Conservation (phyloP, 2,888 invertebrate species). For the Pasiphila rectangulata region DNA sequence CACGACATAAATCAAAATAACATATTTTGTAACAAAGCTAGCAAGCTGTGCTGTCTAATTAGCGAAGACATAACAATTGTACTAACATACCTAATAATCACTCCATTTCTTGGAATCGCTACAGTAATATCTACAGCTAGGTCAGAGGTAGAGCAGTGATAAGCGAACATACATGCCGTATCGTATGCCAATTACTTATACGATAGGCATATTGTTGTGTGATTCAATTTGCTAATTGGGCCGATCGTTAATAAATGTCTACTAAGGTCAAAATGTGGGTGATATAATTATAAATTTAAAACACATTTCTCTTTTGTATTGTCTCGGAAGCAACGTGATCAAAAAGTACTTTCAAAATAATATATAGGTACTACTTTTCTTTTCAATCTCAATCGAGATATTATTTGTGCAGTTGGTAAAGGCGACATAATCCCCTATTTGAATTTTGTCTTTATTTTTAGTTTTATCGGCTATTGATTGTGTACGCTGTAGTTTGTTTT, state of each 20-base stretch:
- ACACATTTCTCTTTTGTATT: constrained; percentile 22
- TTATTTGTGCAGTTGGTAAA: constrained; percentile 1
- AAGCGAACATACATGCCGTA: constrained; percentile 48
- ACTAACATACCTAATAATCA: constrained; percentile 30
- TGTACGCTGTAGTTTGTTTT: background rate
- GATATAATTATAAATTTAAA: constrained; percentile 35
- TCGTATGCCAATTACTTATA: constrained; percentile 34
- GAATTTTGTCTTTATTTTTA: background rate
- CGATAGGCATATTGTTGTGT: constrained; percentile 39
- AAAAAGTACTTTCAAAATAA: too few relatives aligned
- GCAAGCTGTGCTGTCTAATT: constrained; percentile 23
- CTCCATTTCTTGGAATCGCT: constrained; percentile 52
- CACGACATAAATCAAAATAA: background rate
- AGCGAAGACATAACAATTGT: constrained; percentile 53
- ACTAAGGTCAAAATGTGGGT: constrained; percentile 38
- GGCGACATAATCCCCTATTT: background rate
- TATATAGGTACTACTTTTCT: background rate
- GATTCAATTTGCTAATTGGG: constrained; percentile 60
- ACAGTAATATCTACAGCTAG: constrained; percentile 54
- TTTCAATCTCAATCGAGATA: constrained; percentile 5
- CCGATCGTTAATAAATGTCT: constrained; percentile 48
- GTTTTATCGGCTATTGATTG: background rate
- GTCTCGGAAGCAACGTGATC: too few relatives aligned
- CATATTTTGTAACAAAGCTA: background rate
- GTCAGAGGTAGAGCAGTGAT: constrained; percentile 64